Conservation (phyloP, 2,888 invertebrate species). For the Drosophila planitibia region DNA sequence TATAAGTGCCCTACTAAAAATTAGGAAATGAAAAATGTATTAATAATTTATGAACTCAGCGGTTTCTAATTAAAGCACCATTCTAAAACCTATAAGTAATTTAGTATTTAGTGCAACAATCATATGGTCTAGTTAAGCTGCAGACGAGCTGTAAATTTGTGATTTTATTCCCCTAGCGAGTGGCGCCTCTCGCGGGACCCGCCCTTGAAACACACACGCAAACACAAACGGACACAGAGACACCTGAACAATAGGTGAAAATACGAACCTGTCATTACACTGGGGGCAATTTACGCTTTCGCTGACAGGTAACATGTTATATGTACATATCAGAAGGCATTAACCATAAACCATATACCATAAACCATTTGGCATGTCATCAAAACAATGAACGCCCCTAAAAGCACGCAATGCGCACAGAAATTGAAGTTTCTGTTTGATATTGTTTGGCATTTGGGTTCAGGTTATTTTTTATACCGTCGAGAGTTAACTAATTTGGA, state of each 20-base stretch:
- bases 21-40: neutral
- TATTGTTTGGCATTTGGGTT: conserved; percentile 22
- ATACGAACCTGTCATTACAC: conserved; percentile 53
- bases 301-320: conserved; percentile 62
- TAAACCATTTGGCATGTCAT: conserved; percentile 71
- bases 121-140: conserved; percentile 30
- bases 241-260: conserved; percentile 37
- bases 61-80: neutral
- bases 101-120: conserved; percentile 33
- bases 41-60: neutral
- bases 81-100: conserved; percentile 8
- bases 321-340: conserved; percentile 30
- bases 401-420: conserved; percentile 59
- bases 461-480: conserved; percentile 30
- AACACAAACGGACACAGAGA: neutral
- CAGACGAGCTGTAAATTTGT: conserved; percentile 55
- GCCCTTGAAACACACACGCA: conserved; percentile 1
- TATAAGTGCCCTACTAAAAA: neutral
- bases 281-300: conserved; percentile 15
- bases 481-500: conserved; percentile 59
- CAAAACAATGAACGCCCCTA: conserved; percentile 52
- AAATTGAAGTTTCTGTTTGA: conserved; percentile 35
- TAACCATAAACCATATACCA: conserved; percentile 38
- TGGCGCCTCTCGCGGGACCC: conserved; percentile 17
- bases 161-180: conserved; percentile 13